phyloP scores from a whole-genome alignment of 2,797 vertebrate genomes.

The Peromyscus aztecus region DNA sequence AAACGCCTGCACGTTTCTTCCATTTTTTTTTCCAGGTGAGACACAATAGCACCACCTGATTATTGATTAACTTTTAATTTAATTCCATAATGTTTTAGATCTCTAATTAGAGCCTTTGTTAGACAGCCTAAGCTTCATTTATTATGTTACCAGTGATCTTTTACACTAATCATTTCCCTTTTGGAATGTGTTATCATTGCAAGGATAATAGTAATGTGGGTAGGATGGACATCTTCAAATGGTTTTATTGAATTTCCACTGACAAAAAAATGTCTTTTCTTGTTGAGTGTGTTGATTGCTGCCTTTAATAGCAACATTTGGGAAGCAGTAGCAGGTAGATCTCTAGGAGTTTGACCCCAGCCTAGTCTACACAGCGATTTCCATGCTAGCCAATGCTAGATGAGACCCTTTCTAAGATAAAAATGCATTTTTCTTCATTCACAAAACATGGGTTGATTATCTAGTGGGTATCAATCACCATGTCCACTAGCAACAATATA shows the following conservation, averaged over 20 bases:
- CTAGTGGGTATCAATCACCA: neutral
- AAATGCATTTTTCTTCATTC: neutral
- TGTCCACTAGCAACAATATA: neutral
- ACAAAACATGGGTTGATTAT: neutral
- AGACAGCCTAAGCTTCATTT: neutral
- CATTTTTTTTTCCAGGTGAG: conserved; percentile 19
- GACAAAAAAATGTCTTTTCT: neutral
- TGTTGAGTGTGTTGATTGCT: neutral
- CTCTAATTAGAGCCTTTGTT: neutral
- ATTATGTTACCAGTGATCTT: neutral
- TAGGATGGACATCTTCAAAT: conserved; percentile 19
- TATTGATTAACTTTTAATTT: conserved; percentile 22
- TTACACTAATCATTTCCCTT: neutral
- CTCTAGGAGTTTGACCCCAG: neutral
- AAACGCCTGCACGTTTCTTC: conserved; percentile 43
- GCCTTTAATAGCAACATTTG: neutral
- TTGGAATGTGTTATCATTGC: neutral
- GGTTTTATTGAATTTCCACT: conserved; percentile 47
- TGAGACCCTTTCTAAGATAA: neutral
- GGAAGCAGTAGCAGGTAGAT: neutral
- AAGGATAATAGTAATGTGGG: conserved; percentile 12
- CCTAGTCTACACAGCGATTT: neutral
- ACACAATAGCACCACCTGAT: neutral
- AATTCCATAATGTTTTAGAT: neutral
- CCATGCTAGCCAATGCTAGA: neutral